Evolutionary conservation across 2,888 invertebrate genomes (phyloP), one percentile per base, ranked within the genome.

Genomic region (Synergus gifuensis): DNA sequence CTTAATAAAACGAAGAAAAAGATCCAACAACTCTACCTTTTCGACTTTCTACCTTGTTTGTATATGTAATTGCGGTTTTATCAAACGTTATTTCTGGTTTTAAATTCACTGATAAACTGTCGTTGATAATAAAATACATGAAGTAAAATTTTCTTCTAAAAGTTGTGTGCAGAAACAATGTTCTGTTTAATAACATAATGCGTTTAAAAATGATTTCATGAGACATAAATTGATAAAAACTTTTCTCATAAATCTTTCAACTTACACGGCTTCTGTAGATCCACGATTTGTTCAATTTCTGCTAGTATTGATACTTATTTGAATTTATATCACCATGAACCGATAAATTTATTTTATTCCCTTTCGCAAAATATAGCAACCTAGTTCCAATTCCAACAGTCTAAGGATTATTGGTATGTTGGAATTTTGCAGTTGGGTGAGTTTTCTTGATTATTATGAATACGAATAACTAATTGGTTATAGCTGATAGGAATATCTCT

Each of bases 401-500:
- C 16, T 49, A 46, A 46, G 16, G 16, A 28, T 49, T 69, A 28
- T 22, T 16, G 8, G 12, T 22, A 69, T 28, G 69, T 49, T 28
- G 18, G 8, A 14, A 16, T 22, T 44, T 67, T 22, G 18, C 46
- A 18, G 67, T 46, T 46, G 46, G 44, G 18, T 22, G 49, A 69
- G 22, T 49, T 69, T 69, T 69, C 28, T 16, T 69, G 69, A 49
- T 49, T 46, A 28, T 49, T 49, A 69, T 9, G 16, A 49, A 12
- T 8, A 5, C 44, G 18, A 2, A 46, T 67, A 67, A 69, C 49
- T 28, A 49, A 49, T 69, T 49, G 28, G 28, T 28, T 14, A 49
- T 46, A 69, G 16, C 49, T 69, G 49, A 69, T 69, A 46, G 28
- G 16, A 66, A 66, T 66, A 18, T n/a, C 66, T 44, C n/a, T 40